Base-by-base conservation (phyloP, 2,888 invertebrate genomes). In the Acanthosoma haemorrhoidale region DNA sequence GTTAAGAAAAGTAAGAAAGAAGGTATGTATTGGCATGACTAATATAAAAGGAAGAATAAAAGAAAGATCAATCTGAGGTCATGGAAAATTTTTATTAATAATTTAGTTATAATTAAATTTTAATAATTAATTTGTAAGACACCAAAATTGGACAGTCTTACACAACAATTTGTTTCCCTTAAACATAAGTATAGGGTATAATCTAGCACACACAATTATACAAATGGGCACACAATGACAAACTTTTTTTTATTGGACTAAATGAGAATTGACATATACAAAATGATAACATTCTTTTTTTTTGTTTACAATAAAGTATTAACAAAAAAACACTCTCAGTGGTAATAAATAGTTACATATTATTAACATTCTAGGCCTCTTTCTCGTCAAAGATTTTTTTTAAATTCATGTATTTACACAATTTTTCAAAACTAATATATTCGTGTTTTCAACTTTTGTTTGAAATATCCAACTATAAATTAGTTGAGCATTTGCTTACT, bases 81-180 rank as follows among this genome's bases (percentile, higher is more conserved):
- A 61, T 61, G 61, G 61, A 61, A 61, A 61, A 61, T 61, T 21
- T 61, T 61, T 61, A 61, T 61, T 61, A 61, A 61, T 36, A 61
- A 61, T 61, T 61, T 38, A 61, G 25, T 36, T 36, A 38, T 61
- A 61, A 38, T 61, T 61, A 61, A 61, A 61, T 61, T 34, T 36
- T 29, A 59, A 21, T 61, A 36, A 36, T 51, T 25, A 51, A 51
- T 51, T 51, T 51, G 38, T 36, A 61, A 61, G 36, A 61, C 61
- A 15, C 21, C 51, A 9, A 25, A n/a, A 36, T 36, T n/a, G 16
- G 61, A 38, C 16, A 61, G 18, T 59, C 61, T 36, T 38, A 61
- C 61, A 51, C 61, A 36, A 61, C 61, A 61, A 61, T 61, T n/a
- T 51, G 34, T 34, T 61, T 38, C 61, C 38, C 34, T 61, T 38